Base-by-base conservation (phyloP, 2,888 invertebrate genomes). In the Coleophora deauratella region DNA sequence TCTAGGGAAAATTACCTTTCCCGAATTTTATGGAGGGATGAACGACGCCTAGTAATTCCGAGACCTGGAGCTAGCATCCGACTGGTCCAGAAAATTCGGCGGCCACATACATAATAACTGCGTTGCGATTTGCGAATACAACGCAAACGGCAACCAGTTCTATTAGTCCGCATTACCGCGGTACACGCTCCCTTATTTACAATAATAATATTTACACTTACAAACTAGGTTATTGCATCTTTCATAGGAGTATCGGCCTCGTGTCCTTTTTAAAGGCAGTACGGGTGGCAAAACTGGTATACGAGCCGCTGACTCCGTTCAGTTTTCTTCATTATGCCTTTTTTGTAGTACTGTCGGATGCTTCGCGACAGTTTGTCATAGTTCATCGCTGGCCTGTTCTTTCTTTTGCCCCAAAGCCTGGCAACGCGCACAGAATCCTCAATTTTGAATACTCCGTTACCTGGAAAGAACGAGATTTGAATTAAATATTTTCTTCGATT, bases 291-390 rank as follows among this genome's bases (percentile, higher is more conserved):
- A 86, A 99, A 99, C 85, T 99, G 99, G 85, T 99, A 99, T 49
- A 99, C 99, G 60, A 99, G 90, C 71, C 99, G 90, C 84, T 99
- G 99, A 56, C 98, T 97, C 51, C 98, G 89, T 72, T 98, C 98
- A 1, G 99, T 99, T 80, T 99, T 99, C 89, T 98, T 98, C 96
- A 98, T 97, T 75, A 99, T 98, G 42, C 98, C 98, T 81, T 99
- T 99, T 84, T 99, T 98, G 89, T 99, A 99, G 86, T 98, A 98
- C 76, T 99, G 99, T 39, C 99, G 88, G 68, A 99, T 97, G 56
- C 98, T 98, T 42, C 99, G 90, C 51, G 97, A 98, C 37, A 99
- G 87, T 76, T 99, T 99, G 87, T 99, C 99, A 86, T 99, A 99
- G 88, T 99, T 99, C 99, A 99, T 99, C 27, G 98, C 98, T 0